Percentiles rank a stretch among this genome's conserved stretches.
phyloP scores from a whole-genome alignment of 2,888 invertebrate species.

The Sphaerophoria taeniata region DNA sequence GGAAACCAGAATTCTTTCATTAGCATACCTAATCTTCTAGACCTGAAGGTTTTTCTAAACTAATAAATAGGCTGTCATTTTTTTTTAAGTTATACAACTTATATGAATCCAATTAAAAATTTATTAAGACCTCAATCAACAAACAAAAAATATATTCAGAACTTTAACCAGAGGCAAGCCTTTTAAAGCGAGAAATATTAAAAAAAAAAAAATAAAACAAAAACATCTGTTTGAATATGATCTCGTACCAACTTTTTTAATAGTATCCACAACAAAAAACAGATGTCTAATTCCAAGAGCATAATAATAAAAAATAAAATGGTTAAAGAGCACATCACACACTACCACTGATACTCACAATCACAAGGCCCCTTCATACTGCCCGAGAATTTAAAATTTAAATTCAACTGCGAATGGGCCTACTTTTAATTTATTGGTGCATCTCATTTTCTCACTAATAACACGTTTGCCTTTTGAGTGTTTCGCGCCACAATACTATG shows the following conservation, averaged over 20 bases:
- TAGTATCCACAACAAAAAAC: not conserved
- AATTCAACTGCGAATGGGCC: constrained; percentile 24
- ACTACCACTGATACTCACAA: not conserved
- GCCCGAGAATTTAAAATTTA: constrained; percentile 10
- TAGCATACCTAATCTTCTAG: constrained; percentile 4
- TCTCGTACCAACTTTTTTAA: not conserved
- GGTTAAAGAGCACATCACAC: constrained; percentile 1
- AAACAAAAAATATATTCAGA: not conserved
- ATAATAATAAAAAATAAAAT: not conserved
- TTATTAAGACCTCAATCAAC: constrained; percentile 30
- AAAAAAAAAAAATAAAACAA: not conserved
- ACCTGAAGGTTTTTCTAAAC: not conserved
- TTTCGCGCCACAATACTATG: not conserved
- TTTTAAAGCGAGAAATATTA: not conserved
- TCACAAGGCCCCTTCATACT: constrained; percentile 1
- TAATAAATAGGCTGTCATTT: constrained; percentile 33
- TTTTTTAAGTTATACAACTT: not conserved
- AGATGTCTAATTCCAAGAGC: constrained; percentile 14
- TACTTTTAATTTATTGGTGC: constrained; percentile 30
- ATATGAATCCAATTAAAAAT: constrained; percentile 28
- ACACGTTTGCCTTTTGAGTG: constrained; percentile 12
- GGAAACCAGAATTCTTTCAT: not conserved
- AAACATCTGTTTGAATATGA: constrained; percentile 7
- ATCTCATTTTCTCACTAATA: constrained; percentile 47
- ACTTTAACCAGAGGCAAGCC: constrained; percentile 4